Evolutionary conservation across 2,888 invertebrate genomes (phyloP).

Genomic region (Nasonia oneida): DNA sequence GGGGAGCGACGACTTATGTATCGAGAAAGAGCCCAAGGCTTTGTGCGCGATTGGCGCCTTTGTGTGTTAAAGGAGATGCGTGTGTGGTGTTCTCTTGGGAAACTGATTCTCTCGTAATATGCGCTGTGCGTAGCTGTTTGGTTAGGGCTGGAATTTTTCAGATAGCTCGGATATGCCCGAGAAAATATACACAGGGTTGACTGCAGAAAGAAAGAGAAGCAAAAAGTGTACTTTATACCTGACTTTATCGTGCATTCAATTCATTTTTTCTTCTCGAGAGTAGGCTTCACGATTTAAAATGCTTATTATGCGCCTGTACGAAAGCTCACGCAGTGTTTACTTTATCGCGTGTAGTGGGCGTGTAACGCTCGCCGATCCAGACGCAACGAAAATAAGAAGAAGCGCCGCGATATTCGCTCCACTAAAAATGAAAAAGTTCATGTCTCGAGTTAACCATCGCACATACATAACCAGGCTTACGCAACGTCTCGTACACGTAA

Average conservation of each 20-base stretch:
- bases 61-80: neutral
- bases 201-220: neutral
- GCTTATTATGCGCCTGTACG: no score
- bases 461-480: no score
- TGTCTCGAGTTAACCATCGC: no score
- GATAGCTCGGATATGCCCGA: neutral
- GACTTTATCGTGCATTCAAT: neutral
- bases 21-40: neutral
- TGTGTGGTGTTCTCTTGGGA: neutral
- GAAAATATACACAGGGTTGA: neutral
- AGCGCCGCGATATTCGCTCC: neutral
- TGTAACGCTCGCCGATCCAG: neutral
- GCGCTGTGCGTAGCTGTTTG: neutral
- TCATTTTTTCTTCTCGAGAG: neutral
- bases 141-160: neutral
- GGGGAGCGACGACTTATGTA: neutral
- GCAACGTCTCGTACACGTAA: no score
- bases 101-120: conserved; percentile 1
- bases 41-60: conserved; percentile 8
- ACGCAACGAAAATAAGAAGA: neutral
- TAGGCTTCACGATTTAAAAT: neutral
- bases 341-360: neutral
- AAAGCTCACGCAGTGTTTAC: neutral
- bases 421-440: no score
- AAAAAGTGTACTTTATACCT: neutral